Evolutionary conservation across 2,888 invertebrate species (phyloP).

Genomic region (Petrophora chlorosata): DNA sequence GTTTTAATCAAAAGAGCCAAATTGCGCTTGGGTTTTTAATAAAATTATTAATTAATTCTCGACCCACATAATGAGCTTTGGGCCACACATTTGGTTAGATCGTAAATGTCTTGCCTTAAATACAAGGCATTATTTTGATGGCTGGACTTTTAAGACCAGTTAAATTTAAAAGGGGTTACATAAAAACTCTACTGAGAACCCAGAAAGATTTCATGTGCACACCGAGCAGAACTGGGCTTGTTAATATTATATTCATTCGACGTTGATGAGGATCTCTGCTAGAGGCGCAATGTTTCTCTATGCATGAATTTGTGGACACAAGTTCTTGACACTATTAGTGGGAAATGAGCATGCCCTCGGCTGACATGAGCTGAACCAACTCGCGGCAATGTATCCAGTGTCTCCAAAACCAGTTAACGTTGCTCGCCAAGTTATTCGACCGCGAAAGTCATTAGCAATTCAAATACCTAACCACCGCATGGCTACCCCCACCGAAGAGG

Average conservation of each 20-base stretch:
- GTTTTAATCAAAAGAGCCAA: slow-evolving; percentile 10
- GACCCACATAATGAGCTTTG: not conserved
- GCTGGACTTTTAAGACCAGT: too few relatives aligned
- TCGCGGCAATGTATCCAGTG: slow-evolving; percentile 54
- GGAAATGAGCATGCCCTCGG: slow-evolving; percentile 29
- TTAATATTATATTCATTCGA: slow-evolving; percentile 7
- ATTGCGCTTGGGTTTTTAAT: slow-evolving; percentile 4
- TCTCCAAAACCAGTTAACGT: slow-evolving; percentile 62
- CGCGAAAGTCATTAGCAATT: slow-evolving; percentile 76
- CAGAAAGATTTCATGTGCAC: not conserved
- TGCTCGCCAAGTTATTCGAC: slow-evolving; percentile 66
- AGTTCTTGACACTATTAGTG: slow-evolving; percentile 31
- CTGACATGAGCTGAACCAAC: slow-evolving; percentile 42
- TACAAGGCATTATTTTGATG: too few relatives aligned
- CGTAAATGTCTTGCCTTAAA: too few relatives aligned
- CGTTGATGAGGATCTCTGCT: slow-evolving; percentile 2
- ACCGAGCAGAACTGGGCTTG: not conserved
- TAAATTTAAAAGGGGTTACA: too few relatives aligned
- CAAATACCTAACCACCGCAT: slow-evolving; percentile 75
- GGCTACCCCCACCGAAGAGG: slow-evolving; percentile 61
- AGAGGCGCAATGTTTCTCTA: slow-evolving; percentile 14
- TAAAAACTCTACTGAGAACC: too few relatives aligned
- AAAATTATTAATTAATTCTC: slow-evolving; percentile 6
- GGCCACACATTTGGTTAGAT: too few relatives aligned
- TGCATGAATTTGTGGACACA: slow-evolving; percentile 30